phyloP scores from a whole-genome alignment of 2,888 invertebrate genomes.

The Patella pellucida region DNA sequence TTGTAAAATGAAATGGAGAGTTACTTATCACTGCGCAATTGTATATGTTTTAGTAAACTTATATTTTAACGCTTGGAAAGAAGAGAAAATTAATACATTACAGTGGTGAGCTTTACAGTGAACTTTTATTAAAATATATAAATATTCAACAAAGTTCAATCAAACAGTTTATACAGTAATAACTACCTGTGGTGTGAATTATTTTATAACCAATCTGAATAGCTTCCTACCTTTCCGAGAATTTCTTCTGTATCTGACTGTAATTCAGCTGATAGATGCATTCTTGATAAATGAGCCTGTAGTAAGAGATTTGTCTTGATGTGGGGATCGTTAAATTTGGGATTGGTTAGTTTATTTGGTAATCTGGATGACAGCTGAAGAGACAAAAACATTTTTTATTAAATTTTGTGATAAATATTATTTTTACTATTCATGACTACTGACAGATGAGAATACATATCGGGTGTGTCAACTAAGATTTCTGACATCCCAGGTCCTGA shows the following conservation, averaged over 20 bases:
- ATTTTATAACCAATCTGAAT: not conserved
- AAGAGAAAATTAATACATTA: not conserved
- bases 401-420: too few species aligned
- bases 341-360: conserved; percentile 80
- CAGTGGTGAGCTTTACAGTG: too few species aligned
- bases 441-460: too few species aligned
- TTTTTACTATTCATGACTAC: too few species aligned
- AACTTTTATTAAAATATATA: too few species aligned
- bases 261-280: conserved; percentile 94
- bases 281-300: conserved; percentile 94
- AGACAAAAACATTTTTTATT: too few species aligned
- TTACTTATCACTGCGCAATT: too few species aligned
- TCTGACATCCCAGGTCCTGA: too few species aligned
- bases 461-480: too few species aligned
- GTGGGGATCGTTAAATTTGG: conserved; percentile 95
- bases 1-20: too few species aligned
- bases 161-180: not conserved
- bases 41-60: too few species aligned
- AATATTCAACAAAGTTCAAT: too few species aligned
- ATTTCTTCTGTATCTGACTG: conserved; percentile 96
- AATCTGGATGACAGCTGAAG: conserved; percentile 72
- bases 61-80: not conserved
- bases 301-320: conserved; percentile 93
- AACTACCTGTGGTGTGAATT: not conserved
- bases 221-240: conserved; percentile 76